phyloP scores from a whole-genome alignment of 2,113 vertebrate species.

The Cettia cetti region DNA sequence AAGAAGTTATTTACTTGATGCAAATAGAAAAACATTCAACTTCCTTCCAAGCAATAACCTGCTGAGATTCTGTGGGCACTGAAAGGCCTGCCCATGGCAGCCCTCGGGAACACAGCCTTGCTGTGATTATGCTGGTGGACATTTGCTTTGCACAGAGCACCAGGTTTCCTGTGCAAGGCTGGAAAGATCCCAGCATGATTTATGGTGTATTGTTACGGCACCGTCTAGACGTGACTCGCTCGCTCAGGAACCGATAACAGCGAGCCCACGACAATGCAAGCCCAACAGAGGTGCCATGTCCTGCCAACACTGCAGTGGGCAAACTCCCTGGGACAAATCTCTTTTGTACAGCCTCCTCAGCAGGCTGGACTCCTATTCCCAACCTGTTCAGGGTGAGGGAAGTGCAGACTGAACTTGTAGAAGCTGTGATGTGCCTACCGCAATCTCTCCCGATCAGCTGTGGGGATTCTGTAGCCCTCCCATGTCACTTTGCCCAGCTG shows the following conservation, averaged over 20 bases:
- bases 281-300: not conserved
- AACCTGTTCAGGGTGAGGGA: not conserved
- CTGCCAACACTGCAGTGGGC: not conserved
- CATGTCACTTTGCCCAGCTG: not conserved
- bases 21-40: not conserved
- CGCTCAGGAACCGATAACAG: constrained; percentile 33
- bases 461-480: not conserved
- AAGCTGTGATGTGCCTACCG: not conserved
- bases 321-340: not conserved
- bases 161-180: constrained; percentile 19
- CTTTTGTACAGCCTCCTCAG: not conserved
- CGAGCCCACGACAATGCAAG: not conserved
- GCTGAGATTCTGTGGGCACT: not conserved
- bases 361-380: not conserved
- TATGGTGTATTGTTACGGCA: constrained; percentile 8
- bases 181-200: not conserved
- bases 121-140: not conserved
- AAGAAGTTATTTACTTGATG: not conserved
- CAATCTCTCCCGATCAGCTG: not conserved
- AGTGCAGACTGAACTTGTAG: not conserved
- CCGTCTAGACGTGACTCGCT: constrained; percentile 34
- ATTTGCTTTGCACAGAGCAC: not conserved
- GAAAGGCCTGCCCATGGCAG: not conserved
- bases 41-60: not conserved
- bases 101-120: not conserved